A percentile compares a stretch with the other conserved stretches of the same genome.
These are phyloP conservation scores for Eublepharis macularius DNA, from an alignment of 2,113 vertebrate species.

Conservation along the genomic window DNA sequence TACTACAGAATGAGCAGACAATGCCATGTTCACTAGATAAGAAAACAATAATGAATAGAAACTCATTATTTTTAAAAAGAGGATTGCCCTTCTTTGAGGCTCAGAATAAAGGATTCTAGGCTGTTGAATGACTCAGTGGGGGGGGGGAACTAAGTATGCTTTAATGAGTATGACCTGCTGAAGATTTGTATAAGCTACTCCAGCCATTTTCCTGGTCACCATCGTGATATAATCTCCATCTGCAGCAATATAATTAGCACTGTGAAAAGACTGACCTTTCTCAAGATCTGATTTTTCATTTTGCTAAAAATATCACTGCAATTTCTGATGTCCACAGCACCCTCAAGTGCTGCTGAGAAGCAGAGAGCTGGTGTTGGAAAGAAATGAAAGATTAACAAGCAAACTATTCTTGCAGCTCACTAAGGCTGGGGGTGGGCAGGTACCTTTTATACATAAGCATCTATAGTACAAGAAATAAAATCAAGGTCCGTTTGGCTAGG, in stretches of 20 bases:
- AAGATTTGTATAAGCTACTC: conserved; percentile 29
- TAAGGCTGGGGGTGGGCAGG: not conserved
- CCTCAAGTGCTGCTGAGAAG: not conserved
- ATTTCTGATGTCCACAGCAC: conserved; percentile 56
- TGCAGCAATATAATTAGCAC: conserved; percentile 76
- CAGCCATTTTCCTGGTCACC: conserved; percentile 44
- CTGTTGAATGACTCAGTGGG: conserved; percentile 19
- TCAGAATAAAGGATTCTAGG: not conserved
- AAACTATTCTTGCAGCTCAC: not conserved
- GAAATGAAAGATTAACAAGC: not conserved
- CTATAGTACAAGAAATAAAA: not conserved
- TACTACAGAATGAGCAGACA: fast-evolving
- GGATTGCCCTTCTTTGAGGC: not conserved
- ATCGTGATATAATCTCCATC: conserved; percentile 71
- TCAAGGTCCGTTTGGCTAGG: too few relatives aligned
- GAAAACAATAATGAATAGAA: not conserved
- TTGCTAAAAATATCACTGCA: conserved; percentile 77
- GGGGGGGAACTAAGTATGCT: not conserved
- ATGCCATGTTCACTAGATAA: fast-evolving
- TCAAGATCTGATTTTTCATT: conserved; percentile 68
- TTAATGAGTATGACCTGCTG: conserved; percentile 2
- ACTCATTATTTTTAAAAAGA: fast-evolving
- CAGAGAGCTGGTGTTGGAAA: conserved; percentile 11
- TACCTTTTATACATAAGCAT: fast-evolving
- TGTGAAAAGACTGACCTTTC: conserved; percentile 76